Conservation (phyloP, 2,888 invertebrate species). For the Pyrocoelia pectoralis region DNA sequence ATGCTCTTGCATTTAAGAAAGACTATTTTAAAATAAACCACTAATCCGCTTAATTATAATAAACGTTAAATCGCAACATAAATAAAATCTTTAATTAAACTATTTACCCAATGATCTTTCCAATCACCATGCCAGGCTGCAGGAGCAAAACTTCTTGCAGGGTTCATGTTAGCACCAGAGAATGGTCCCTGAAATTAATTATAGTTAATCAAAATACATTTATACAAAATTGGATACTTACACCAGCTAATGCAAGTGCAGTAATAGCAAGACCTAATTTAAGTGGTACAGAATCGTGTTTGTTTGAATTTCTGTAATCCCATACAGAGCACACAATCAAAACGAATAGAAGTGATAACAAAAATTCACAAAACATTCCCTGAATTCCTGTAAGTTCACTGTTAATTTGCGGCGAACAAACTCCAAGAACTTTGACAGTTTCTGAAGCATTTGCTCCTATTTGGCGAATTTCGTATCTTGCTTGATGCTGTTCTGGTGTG, state of each 20-base stretch:
- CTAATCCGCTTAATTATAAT: no score
- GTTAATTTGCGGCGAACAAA: conserved; percentile 52
- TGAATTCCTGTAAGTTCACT: conserved; percentile 56
- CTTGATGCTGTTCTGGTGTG: conserved; percentile 41
- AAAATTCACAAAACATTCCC: conserved; percentile 70
- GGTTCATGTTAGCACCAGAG: conserved; percentile 75
- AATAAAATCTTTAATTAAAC: no score
- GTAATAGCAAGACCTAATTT: conserved; percentile 74
- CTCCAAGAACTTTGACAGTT: conserved; percentile 29
- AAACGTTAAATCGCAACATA: no score
- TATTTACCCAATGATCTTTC: conserved; percentile 70
- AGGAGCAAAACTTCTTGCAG: conserved; percentile 74
- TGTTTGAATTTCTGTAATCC: conserved; percentile 73
- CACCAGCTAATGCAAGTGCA: conserved; percentile 71
- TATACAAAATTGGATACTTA: conserved; percentile 54
- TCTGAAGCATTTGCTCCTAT: background rate
- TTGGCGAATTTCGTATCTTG: background rate
- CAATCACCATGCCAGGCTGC: conserved; percentile 74
- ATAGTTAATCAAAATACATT: background rate
- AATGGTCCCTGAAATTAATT: conserved; percentile 58
- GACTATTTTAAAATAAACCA: no score
- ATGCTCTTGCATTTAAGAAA: no score
- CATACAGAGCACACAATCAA: conserved; percentile 75
- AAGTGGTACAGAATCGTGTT: conserved; percentile 71
- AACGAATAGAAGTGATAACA: conserved; percentile 70